Evolutionary conservation across 1,140 invertebrate species (phyloP).

Genomic region (Psix sp.): DNA sequence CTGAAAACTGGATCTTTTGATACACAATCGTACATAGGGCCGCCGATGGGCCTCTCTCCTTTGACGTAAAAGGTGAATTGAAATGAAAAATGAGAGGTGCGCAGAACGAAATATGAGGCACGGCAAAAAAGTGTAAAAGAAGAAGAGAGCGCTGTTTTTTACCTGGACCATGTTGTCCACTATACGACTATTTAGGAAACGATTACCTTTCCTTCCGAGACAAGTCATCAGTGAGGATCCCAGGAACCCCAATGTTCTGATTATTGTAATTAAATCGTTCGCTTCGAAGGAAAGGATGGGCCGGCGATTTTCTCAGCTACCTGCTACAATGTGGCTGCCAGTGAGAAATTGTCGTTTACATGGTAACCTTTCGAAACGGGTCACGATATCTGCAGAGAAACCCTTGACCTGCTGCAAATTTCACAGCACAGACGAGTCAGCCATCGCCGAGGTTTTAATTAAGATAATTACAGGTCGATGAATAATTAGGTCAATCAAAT

Average conservation of each 20-base stretch:
- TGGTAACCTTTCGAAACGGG: constrained; percentile 42
- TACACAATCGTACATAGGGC: too few relatives aligned
- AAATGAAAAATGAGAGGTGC: constrained; percentile 54
- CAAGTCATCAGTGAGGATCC: constrained; percentile 67
- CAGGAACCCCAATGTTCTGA: constrained; percentile 68
- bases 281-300: constrained; percentile 56
- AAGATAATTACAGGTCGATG: constrained; percentile 8
- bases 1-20: too few relatives aligned
- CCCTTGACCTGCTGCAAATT: constrained; percentile 29
- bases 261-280: constrained; percentile 74
- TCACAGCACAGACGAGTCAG: not conserved
- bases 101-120: constrained; percentile 14
- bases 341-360: constrained; percentile 54
- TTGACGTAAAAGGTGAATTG: constrained; percentile 59
- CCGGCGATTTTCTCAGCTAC: constrained; percentile 58
- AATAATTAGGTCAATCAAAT: constrained; percentile 24
- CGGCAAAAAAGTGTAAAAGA: not conserved
- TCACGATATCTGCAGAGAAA: constrained; percentile 22
- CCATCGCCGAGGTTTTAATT: constrained; percentile 15
- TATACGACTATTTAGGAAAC: constrained; percentile 66
- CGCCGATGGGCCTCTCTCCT: constrained; percentile 40
- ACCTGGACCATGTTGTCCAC: constrained; percentile 56
- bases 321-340: constrained; percentile 46
- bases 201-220: constrained; percentile 66
- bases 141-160: constrained; percentile 29